These are phyloP conservation scores for Arizona elegans DNA, from an alignment of 2,113 vertebrate genomes.

Conservation along the genomic window DNA sequence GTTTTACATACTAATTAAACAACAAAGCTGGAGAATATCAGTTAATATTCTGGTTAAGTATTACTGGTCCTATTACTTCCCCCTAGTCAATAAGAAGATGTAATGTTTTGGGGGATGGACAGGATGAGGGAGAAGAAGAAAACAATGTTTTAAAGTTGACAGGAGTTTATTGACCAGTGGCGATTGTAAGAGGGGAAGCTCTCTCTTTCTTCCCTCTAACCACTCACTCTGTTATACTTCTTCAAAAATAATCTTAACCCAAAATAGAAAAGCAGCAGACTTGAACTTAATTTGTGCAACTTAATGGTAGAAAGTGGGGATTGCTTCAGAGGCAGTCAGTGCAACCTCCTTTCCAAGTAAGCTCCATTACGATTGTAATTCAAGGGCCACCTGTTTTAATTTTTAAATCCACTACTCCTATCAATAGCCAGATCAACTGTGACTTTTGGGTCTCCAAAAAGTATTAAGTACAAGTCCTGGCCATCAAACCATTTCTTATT, in stretches of 20 bases:
- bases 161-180: not conserved
- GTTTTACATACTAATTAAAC: not conserved
- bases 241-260: not conserved
- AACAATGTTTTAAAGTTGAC: not conserved
- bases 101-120: not conserved
- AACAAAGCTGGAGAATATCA: not conserved
- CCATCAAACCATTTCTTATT: not conserved
- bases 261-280: not conserved
- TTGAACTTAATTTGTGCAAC: not conserved
- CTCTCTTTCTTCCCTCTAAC: not conserved
- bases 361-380: not conserved
- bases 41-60: not conserved
- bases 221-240: not conserved
- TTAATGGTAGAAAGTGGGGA: not conserved
- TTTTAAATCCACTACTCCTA: not conserved
- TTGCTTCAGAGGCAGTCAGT: not conserved
- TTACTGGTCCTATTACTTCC: not conserved
- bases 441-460: not conserved
- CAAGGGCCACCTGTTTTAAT: not conserved
- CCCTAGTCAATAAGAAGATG: not conserved
- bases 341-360: not conserved
- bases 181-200: not conserved
- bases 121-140: not conserved
- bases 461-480: not conserved
- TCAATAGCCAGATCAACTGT: not conserved